phyloP scores from a whole-genome alignment of 2,113 vertebrate species.

The Macquaria australasica region DNA sequence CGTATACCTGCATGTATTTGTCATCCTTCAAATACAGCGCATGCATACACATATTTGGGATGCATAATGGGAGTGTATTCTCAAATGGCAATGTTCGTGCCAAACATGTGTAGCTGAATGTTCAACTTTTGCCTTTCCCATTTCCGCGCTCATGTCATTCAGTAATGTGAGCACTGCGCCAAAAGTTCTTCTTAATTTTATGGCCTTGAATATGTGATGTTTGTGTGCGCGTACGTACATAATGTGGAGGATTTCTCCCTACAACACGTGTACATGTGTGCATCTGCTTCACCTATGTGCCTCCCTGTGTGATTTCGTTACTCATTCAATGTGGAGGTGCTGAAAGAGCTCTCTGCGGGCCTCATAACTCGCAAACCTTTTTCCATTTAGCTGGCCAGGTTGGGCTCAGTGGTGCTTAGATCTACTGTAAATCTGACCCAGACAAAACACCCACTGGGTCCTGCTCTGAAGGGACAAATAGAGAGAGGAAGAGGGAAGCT shows the following conservation, averaged over 20 bases:
- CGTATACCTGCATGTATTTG: slow-evolving; percentile 10
- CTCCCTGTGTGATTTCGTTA: slow-evolving; percentile 45
- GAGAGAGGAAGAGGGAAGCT: slow-evolving; percentile 49
- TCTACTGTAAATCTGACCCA: slow-evolving; percentile 67
- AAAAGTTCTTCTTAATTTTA: slow-evolving; percentile 46
- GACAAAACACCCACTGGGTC: slow-evolving; percentile 61
- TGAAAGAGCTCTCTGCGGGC: slow-evolving; percentile 69
- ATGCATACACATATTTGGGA: slow-evolving; percentile 27
- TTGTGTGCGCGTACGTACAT: slow-evolving; percentile 19
- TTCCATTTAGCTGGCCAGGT: slow-evolving; percentile 64
- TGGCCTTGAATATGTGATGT: slow-evolving; percentile 33
- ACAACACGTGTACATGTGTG: slow-evolving; percentile 31
- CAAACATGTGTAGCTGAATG: slow-evolving; percentile 56
- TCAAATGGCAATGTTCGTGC: slow-evolving; percentile 32
- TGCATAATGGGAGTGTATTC: slow-evolving; percentile 25
- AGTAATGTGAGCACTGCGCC: slow-evolving; percentile 37
- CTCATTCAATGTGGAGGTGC: slow-evolving; percentile 57
- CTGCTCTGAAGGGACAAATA: slow-evolving; percentile 49
- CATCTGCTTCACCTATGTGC: slow-evolving; percentile 62
- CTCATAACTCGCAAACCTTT: slow-evolving; percentile 69
- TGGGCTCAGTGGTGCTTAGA: slow-evolving; percentile 51
- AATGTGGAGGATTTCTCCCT: slow-evolving; percentile 39
- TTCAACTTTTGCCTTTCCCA: slow-evolving; percentile 42
- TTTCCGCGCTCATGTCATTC: slow-evolving; percentile 62
- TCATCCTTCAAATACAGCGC: slow-evolving; percentile 10